These are phyloP conservation scores for Silurus asotus DNA, from an alignment of 2,113 vertebrate genomes.

Conservation along the genomic window DNA sequence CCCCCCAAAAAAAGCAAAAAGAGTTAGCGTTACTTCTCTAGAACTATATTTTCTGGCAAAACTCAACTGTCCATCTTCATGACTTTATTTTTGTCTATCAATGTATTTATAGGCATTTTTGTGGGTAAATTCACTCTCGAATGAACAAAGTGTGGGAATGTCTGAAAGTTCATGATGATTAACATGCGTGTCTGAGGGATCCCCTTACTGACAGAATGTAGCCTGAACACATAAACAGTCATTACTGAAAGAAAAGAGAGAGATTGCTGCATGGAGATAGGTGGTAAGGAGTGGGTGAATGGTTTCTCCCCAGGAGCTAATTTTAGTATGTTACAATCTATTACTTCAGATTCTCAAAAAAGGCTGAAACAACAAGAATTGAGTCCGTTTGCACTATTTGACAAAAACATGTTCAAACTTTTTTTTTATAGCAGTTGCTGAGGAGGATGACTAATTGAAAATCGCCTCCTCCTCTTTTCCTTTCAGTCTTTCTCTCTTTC, in stretches of 20 bases:
- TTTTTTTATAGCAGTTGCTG: not conserved
- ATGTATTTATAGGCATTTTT: conserved; percentile 18
- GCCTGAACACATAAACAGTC: conserved; percentile 11
- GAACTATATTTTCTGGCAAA: conserved; percentile 24
- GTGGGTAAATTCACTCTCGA: conserved; percentile 7
- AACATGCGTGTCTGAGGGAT: conserved; percentile 34
- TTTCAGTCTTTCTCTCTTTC: conserved; percentile 41
- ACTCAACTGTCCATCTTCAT: not conserved
- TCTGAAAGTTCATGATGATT: conserved; percentile 33
- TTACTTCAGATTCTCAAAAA: not conserved
- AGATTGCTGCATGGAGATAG: not conserved
- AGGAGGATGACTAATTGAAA: conserved; percentile 44
- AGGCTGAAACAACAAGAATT: not conserved
- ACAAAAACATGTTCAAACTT: not conserved
- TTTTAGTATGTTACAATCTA: not conserved
- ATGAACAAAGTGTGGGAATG: conserved; percentile 36
- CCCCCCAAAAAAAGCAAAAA: not conserved
- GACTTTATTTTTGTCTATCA: not conserved
- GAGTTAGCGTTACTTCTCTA: not conserved
- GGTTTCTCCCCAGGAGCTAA: not conserved
- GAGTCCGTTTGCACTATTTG: not conserved
- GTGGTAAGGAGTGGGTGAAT: conserved; percentile 23
- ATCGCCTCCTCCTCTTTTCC: conserved; percentile 30
- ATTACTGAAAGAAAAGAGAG: conserved; percentile 5
- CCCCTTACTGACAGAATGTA: conserved; percentile 26